Conservation (phyloP, 2,797 vertebrate species). For the Phataginus tetradactyla region DNA sequence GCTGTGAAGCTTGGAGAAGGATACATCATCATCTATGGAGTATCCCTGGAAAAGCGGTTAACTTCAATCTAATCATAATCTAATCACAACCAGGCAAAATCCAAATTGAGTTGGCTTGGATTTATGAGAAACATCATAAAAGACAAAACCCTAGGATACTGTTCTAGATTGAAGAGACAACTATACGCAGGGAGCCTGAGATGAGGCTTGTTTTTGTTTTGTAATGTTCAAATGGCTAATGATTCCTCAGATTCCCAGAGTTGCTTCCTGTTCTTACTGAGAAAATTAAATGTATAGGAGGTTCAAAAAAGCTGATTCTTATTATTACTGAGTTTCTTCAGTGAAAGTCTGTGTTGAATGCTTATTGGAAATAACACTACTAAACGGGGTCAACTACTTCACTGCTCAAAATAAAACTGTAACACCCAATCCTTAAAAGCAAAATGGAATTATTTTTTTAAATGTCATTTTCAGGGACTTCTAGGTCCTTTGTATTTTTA, state of each 20-base stretch:
- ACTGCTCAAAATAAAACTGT: background rate
- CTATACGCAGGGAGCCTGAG: background rate
- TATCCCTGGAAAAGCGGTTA: conserved; percentile 21
- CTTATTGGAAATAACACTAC: conserved; percentile 23
- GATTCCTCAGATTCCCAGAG: background rate
- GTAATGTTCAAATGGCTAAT: background rate
- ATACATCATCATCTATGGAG: background rate
- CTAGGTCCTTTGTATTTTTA: background rate
- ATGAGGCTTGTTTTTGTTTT: background rate
- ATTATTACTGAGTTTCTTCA: background rate
- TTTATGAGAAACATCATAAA: conserved; percentile 44
- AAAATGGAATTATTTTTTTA: background rate
- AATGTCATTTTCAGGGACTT: conserved; percentile 1
- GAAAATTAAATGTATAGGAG: conserved; percentile 15
- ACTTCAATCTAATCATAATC: background rate
- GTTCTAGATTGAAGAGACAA: background rate
- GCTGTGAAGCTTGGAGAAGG: background rate
- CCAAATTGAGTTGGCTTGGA: background rate
- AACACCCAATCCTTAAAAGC: background rate
- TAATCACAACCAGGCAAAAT: conserved; percentile 5
- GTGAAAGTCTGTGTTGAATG: conserved; percentile 23
- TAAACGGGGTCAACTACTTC: background rate
- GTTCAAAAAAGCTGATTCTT: conserved; percentile 26
- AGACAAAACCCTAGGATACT: background rate
- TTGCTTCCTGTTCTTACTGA: background rate